Conservation (phyloP, 37 sponge, comb jelly and placozoan species). For the Haliclona indistincta region DNA sequence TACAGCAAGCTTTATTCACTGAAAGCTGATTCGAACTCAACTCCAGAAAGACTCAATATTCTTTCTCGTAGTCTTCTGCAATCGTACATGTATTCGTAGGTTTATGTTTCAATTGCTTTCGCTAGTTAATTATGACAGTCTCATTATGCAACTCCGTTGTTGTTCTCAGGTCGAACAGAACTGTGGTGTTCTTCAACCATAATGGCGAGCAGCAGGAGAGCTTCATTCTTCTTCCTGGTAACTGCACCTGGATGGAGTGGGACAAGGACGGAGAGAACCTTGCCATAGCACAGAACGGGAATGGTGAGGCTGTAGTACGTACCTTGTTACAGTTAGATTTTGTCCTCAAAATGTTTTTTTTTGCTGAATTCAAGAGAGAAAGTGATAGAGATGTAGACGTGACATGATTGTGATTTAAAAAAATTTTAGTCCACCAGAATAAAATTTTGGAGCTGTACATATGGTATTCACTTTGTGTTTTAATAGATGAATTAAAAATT, state of each 20-base stretch:
- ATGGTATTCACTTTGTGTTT: too few relatives aligned
- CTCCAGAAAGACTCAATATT: too few relatives aligned
- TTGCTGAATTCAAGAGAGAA: not conserved
- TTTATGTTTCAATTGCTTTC: too few relatives aligned
- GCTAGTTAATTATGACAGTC: too few relatives aligned
- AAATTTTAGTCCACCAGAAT: too few relatives aligned
- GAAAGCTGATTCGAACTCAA: too few relatives aligned
- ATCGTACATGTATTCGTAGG: too few relatives aligned
- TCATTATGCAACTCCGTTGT: not conserved
- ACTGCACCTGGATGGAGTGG: constrained; percentile 92
- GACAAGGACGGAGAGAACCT: constrained; percentile 94
- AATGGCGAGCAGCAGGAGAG: constrained; percentile 88
- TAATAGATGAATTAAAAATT: too few relatives aligned
- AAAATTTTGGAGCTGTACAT: too few relatives aligned
- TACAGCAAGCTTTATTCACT: too few relatives aligned
- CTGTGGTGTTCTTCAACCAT: constrained; percentile 83
- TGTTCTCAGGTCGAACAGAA: constrained; percentile 44
- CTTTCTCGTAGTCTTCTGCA: too few relatives aligned
- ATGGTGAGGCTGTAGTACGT: constrained; percentile 22
- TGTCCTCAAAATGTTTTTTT: not conserved
- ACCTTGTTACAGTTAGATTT: not conserved
- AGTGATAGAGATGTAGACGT: not conserved
- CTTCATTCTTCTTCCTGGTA: too few relatives aligned
- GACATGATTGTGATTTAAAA: not conserved
- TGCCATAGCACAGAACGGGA: constrained; percentile 78